These are phyloP conservation scores for Neogobius melanostomus DNA, from an alignment of 2,113 vertebrate genomes.

Conservation along the genomic window DNA sequence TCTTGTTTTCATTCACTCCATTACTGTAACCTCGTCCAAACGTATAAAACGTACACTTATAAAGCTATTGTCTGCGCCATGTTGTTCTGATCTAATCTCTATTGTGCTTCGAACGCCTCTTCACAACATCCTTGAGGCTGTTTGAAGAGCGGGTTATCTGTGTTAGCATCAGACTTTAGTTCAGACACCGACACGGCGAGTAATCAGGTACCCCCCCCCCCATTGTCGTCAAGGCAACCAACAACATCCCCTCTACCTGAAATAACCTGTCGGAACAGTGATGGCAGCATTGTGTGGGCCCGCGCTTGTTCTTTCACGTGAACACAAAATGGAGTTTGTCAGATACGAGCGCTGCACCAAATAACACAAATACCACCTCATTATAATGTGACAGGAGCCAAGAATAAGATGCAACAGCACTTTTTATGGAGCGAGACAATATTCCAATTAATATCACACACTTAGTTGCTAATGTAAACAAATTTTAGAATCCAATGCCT, in stretches of 20 bases:
- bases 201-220: not conserved
- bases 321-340: not conserved
- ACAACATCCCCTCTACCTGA: slow-evolving; percentile 26
- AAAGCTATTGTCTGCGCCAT: too few relatives aligned
- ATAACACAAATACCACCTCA: not conserved
- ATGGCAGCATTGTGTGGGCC: slow-evolving; percentile 14
- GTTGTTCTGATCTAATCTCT: slow-evolving; percentile 9
- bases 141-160: not conserved
- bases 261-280: slow-evolving; percentile 22
- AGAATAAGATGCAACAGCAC: not conserved
- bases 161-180: slow-evolving; percentile 15
- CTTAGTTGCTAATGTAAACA: too few relatives aligned
- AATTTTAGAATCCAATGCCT: too few relatives aligned
- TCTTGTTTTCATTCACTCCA: too few relatives aligned
- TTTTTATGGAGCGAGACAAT: not conserved
- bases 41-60: too few relatives aligned
- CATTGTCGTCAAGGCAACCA: slow-evolving; percentile 49
- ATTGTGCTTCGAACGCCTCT: slow-evolving; percentile 3
- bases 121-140: slow-evolving; percentile 21
- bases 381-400: not conserved
- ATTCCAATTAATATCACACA: not conserved
- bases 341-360: not conserved
- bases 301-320: not conserved
- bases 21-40: too few relatives aligned
- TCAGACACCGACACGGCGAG: slow-evolving; percentile 3